Evolutionary conservation across 2,797 vertebrate species (phyloP).

Genomic region (Artibeus lituratus): DNA sequence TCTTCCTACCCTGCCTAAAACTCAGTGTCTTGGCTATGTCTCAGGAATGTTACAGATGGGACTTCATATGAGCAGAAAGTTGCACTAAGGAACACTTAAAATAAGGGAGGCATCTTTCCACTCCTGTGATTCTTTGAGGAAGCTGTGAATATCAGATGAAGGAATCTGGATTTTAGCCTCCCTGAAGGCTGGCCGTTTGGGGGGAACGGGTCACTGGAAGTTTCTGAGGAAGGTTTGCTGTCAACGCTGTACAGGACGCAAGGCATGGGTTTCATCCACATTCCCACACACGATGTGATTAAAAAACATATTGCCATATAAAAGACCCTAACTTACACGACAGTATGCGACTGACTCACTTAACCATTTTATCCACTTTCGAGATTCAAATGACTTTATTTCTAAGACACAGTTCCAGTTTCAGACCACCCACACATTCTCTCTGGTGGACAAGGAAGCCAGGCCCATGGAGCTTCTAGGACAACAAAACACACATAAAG

Average conservation of each 20-base stretch:
- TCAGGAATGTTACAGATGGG: background rate
- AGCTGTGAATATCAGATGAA: background rate
- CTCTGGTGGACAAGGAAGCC: background rate
- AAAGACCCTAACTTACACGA: background rate
- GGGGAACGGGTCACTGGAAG: background rate
- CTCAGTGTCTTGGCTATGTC: background rate
- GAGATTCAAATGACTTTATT: background rate
- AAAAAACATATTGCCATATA: background rate
- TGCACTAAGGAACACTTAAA: background rate
- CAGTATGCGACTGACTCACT: background rate
- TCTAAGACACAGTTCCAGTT: background rate
- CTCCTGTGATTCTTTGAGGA: background rate
- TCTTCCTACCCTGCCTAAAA: background rate
- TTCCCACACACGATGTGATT: background rate
- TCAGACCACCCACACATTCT: background rate
- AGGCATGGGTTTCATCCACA: background rate
- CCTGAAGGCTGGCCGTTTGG: background rate
- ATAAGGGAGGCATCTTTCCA: background rate
- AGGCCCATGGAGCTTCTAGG: background rate
- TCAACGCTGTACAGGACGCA: background rate
- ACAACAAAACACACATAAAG: background rate
- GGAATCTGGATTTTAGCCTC: conserved; percentile 1
- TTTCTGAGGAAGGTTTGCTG: background rate
- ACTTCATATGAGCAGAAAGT: background rate
- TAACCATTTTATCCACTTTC: background rate